Evolutionary conservation across 2,888 invertebrate species (phyloP).

Genomic region (Diaprepes abbreviatus): DNA sequence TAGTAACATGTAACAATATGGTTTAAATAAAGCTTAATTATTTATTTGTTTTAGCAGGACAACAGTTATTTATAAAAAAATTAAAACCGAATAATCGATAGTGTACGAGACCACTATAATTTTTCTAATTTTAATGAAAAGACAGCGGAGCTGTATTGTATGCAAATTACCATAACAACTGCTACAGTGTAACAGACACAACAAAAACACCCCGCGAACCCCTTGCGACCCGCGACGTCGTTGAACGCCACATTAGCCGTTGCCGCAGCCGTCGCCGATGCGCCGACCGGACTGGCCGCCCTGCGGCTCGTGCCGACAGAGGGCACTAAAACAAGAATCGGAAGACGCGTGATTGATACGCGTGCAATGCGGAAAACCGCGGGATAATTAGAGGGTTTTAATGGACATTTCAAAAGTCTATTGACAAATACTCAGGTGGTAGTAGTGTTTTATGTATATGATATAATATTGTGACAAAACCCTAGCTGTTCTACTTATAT

Average conservation of each 20-base stretch:
- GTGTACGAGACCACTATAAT: too few species aligned
- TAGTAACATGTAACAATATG: too few species aligned
- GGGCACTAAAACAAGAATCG: conserved; percentile 12
- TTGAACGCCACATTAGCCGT: conserved; percentile 12
- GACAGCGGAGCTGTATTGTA: background rate
- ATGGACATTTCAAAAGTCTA: background rate
- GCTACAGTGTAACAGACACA: conserved; percentile 25
- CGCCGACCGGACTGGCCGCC: conserved; percentile 38
- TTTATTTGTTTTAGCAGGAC: too few species aligned
- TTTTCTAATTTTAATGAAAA: background rate
- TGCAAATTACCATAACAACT: conserved; percentile 38
- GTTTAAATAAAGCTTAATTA: too few species aligned
- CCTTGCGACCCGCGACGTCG: conserved; percentile 1
- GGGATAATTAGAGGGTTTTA: conserved; percentile 17
- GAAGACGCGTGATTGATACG: conserved; percentile 31
- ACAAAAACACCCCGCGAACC: conserved; percentile 20
- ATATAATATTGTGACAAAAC: too few species aligned
- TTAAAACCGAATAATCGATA: too few species aligned
- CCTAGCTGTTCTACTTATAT: too few species aligned
- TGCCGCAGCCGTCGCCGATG: conserved; percentile 43
- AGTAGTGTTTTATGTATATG: too few species aligned
- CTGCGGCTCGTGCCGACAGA: conserved; percentile 27
- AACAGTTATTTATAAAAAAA: too few species aligned
- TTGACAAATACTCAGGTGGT: too few species aligned
- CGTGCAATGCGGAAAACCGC: conserved; percentile 36